Evolutionary conservation across 1,140 invertebrate species (phyloP).

Genomic region (Brachionus sp.): DNA sequence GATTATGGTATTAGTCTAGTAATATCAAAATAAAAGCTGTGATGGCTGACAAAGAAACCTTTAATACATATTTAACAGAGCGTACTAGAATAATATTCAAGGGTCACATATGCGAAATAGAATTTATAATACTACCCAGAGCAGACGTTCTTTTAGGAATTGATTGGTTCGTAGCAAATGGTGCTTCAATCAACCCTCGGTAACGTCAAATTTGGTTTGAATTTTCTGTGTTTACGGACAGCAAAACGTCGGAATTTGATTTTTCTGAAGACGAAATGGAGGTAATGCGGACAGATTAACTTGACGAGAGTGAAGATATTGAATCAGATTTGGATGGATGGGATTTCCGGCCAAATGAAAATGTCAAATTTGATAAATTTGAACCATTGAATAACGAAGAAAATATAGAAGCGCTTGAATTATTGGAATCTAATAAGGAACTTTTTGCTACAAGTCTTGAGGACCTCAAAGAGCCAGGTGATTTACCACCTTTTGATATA

Average conservation of each 20-base stretch:
- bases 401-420: neutral
- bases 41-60: neutral
- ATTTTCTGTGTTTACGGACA: neutral
- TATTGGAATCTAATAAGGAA: neutral
- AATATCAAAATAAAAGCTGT: neutral
- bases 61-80: slow-evolving; percentile 1
- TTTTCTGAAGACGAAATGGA: slow-evolving; percentile 9
- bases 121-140: slow-evolving; percentile 16
- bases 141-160: neutral
- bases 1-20: neutral
- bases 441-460: neutral
- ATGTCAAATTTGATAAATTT: neutral
- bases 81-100: neutral
- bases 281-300: neutral
- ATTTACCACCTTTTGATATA: too few species aligned
- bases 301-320: neutral
- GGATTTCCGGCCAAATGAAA: neutral
- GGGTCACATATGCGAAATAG: neutral
- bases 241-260: neutral
- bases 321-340: neutral
- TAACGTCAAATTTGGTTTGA: neutral
- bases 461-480: neutral
- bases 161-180: too few species aligned
- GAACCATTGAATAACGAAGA: neutral
- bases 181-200: neutral